Conservation (phyloP, 2,797 vertebrate species). For the Rousettus madagascariensis region DNA sequence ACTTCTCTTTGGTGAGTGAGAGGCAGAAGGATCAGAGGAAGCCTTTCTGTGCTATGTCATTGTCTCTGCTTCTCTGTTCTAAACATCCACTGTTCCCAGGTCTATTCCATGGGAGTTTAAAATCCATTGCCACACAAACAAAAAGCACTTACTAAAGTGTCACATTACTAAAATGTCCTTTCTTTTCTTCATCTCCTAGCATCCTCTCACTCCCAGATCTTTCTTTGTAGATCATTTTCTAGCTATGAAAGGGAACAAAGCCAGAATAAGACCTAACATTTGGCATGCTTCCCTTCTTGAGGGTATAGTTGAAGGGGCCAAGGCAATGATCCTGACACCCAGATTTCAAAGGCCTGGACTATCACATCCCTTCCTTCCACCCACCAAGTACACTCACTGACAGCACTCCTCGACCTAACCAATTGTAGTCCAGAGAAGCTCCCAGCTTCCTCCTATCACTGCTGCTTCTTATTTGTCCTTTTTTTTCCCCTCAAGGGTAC, state of each 20-base stretch:
- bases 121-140: not conserved
- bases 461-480: slow-evolving; percentile 62
- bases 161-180: not conserved
- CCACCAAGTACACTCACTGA: not conserved
- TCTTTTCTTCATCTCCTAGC: not conserved
- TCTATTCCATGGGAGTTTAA: slow-evolving; percentile 19
- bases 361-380: slow-evolving; percentile 15
- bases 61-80: slow-evolving; percentile 27
- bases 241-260: slow-evolving; percentile 1
- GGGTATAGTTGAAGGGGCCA: not conserved
- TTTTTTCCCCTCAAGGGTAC: slow-evolving; percentile 60
- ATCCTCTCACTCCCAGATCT: not conserved
- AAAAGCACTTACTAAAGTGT: not conserved
- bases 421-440: slow-evolving; percentile 9
- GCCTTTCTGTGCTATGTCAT: slow-evolving; percentile 51
- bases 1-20: not conserved
- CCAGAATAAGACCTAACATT: slow-evolving; percentile 18
- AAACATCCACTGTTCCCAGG: not conserved
- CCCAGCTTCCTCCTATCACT: not conserved
- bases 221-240: slow-evolving; percentile 38
- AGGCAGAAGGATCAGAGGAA: not conserved
- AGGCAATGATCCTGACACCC: not conserved
- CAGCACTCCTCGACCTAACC: not conserved
- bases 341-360: slow-evolving; percentile 19
- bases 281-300: slow-evolving; percentile 5